Conservation (phyloP, 2,113 vertebrate species). For the Camelus bactrianus region DNA sequence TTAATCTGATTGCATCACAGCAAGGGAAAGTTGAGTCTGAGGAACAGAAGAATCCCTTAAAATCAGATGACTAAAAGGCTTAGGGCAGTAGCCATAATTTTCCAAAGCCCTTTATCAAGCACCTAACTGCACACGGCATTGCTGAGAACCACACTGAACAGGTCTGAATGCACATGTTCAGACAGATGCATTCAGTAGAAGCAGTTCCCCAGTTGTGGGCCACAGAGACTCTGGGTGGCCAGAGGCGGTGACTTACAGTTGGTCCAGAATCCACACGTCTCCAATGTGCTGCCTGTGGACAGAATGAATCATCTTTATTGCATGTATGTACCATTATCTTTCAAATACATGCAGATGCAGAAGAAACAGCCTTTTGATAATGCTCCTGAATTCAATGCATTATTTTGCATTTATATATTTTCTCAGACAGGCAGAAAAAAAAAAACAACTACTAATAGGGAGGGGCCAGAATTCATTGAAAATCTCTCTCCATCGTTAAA, state of each 20-base stretch:
- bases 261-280: background rate
- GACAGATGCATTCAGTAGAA: accelerated
- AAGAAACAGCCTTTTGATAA: background rate
- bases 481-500: background rate
- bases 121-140: background rate
- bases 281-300: background rate
- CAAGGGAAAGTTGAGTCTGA: background rate
- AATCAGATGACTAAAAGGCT: background rate
- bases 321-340: background rate
- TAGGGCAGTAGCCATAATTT: background rate
- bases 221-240: background rate
- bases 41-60: background rate
- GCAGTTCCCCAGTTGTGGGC: background rate
- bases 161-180: background rate
- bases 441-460: background rate
- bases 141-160: background rate
- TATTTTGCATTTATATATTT: background rate
- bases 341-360: background rate
- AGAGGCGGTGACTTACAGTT: background rate
- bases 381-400: background rate
- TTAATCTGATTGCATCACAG: background rate
- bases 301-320: background rate
- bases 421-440: background rate
- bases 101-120: background rate
- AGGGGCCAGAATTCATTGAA: background rate